Evolutionary conservation across 2,888 invertebrate species (phyloP), one percentile per base, ranked within the genome.

Genomic region (Adelognathus sp.): DNA sequence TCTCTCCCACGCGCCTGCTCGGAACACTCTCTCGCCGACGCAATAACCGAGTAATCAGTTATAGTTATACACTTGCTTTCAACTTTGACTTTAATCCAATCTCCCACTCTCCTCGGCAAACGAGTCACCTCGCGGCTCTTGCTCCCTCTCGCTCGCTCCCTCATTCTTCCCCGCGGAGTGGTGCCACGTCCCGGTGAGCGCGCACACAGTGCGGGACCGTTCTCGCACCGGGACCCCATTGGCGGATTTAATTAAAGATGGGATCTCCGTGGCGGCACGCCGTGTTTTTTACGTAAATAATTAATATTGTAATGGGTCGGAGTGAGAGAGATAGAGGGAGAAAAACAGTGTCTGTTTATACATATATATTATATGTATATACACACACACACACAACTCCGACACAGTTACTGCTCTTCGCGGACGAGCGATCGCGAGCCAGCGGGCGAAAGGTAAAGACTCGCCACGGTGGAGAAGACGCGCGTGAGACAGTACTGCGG

Each of bases 161-260:
- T 31, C 9, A 24, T 36, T 27, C 58, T n/a, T 44, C 36, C 41
- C 14, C 70, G 41, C 58, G 16, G 24, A 39, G n/a, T n/a, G n/a
- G n/a, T n/a, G n/a, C n/a, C n/a, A 72, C 44, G 60, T 39, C 58
- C 54, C 67, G 69, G 44, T 46, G 39, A 36, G 36, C 33, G 39
- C 52, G 36, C 33, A 24, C 39, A 29, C 27, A 31, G 50, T 50
- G 21, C 50, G 21, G 50, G 52, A 39, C 36, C 41, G 79, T 16
- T 69, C 66, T 64, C 76, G 77, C 78, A 66, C 79, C 79, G 80
- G 36, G 80, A 81, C 81, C 79, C 82, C 83, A 84, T 85, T 85
- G 82, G 85, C 83, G 85, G 86, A 86, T 88, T 88, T 88, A 88
- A 88, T 88, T 88, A 88, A 88, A 88, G 88, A 88, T 88, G 86